Percentiles rank a stretch among this genome's conserved stretches.
These are phyloP conservation scores for Xanthorhoe designata DNA, from an alignment of 2,888 invertebrate genomes.

Conservation along the genomic window DNA sequence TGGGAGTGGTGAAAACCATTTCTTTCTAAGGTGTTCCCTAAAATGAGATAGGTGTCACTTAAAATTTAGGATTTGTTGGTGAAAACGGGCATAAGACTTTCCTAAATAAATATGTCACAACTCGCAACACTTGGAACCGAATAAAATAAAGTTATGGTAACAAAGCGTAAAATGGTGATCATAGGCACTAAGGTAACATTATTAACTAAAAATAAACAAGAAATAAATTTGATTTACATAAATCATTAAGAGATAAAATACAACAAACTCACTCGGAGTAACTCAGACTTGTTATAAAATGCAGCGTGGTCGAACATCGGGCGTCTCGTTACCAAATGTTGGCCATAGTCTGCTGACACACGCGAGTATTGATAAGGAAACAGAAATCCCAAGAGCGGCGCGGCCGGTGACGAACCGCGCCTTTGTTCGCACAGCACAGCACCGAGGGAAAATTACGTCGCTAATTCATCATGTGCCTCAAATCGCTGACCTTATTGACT, in stretches of 20 bases:
- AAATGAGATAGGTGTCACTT: too few relatives aligned
- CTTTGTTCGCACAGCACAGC: slow-evolving; percentile 44
- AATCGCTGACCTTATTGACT: slow-evolving; percentile 41
- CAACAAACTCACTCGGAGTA: slow-evolving; percentile 63
- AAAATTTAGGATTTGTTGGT: too few relatives aligned
- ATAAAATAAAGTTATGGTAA: slow-evolving; percentile 70
- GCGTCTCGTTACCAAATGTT: slow-evolving; percentile 56
- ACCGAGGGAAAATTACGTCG: slow-evolving; percentile 44
- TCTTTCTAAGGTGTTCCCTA: too few relatives aligned
- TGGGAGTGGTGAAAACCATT: too few relatives aligned
- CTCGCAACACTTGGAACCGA: slow-evolving; percentile 33
- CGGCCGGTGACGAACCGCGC: slow-evolving; percentile 51
- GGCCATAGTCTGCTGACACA: slow-evolving; percentile 58
- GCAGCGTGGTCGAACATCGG: slow-evolving; percentile 67
- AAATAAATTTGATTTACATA: slow-evolving; percentile 59
- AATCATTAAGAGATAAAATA: slow-evolving; percentile 62
- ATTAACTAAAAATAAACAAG: slow-evolving; percentile 57
- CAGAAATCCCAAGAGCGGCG: slow-evolving; percentile 52
- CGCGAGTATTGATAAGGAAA: slow-evolving; percentile 61
- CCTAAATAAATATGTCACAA: slow-evolving; percentile 36
- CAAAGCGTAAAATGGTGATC: slow-evolving; percentile 74
- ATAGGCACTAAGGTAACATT: slow-evolving; percentile 65
- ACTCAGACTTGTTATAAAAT: slow-evolving; percentile 74
- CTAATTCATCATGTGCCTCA: slow-evolving; percentile 45
- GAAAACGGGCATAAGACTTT: too few relatives aligned